phyloP scores from a whole-genome alignment of 2,888 invertebrate species.

The Zygaena filipendulae region DNA sequence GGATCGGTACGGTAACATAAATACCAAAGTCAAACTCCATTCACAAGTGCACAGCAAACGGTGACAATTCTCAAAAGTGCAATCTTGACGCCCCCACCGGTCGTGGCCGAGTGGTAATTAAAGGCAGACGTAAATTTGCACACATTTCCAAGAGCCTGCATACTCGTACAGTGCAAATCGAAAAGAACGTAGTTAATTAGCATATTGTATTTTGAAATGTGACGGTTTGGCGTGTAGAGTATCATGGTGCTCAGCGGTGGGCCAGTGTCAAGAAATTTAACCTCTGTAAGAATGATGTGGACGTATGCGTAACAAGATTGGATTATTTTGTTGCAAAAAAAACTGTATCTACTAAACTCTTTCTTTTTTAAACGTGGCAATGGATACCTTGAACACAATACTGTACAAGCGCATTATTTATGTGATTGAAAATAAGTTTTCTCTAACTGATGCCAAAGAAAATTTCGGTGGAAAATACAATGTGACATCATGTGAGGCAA shows the following conservation, averaged over 20 bases:
- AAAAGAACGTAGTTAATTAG: constrained; percentile 60
- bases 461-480: no score
- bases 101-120: constrained; percentile 64
- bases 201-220: constrained; percentile 67
- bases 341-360: no score
- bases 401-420: no score
- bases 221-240: constrained; percentile 57
- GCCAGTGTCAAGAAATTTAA: constrained; percentile 36
- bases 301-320: constrained; percentile 4
- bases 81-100: constrained; percentile 54
- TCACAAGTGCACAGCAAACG: no score
- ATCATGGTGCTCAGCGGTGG: constrained; percentile 59
- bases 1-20: no score
- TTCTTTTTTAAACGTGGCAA: no score
- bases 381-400: no score
- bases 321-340: not conserved
- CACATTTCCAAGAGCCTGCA: constrained; percentile 61
- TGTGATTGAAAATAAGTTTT: no score
- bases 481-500: no score
- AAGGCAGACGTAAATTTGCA: constrained; percentile 58
- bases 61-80: constrained; percentile 57
- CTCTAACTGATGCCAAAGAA: no score
- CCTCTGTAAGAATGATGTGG: constrained; percentile 17
- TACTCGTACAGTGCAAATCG: constrained; percentile 51
- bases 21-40: no score